Conservation (phyloP, 2,888 invertebrate species). For the Phania funesta region DNA sequence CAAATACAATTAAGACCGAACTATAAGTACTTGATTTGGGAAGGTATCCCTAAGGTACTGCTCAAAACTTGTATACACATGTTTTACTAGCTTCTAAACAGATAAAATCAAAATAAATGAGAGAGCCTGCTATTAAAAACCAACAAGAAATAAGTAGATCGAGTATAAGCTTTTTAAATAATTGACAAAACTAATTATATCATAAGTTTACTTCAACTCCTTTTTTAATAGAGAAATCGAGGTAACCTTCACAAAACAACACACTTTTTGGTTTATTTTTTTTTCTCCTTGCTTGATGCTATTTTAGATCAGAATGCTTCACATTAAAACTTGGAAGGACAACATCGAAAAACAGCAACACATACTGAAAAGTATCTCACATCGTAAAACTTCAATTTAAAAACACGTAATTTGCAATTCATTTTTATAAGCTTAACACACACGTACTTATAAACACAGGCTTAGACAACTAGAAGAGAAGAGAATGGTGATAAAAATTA, state of each 20-base stretch:
- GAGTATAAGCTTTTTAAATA: too few relatives aligned
- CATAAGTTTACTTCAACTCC: not conserved
- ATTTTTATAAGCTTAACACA: slow-evolving; percentile 58
- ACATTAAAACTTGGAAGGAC: slow-evolving; percentile 56
- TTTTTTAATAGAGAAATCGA: not conserved
- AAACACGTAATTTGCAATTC: slow-evolving; percentile 79
- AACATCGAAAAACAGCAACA: slow-evolving; percentile 46
- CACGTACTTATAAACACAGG: not conserved
- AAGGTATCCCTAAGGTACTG: not conserved
- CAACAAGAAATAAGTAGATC: too few relatives aligned
- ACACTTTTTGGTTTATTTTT: slow-evolving; percentile 33
- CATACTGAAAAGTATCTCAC: slow-evolving; percentile 74
- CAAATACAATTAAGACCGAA: slow-evolving; percentile 49
- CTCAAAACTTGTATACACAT: too few relatives aligned
- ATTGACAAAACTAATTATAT: too few relatives aligned
- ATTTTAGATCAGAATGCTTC: slow-evolving; percentile 51
- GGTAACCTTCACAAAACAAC: slow-evolving; percentile 36
- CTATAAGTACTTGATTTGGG: slow-evolving; percentile 36
- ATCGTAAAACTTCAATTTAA: slow-evolving; percentile 79
- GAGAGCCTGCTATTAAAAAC: too few relatives aligned
- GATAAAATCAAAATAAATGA: too few relatives aligned
- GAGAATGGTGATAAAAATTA: not conserved
- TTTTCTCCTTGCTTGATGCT: slow-evolving; percentile 10
- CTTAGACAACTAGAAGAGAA: not conserved
- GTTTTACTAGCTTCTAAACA: too few relatives aligned